Base-by-base conservation (phyloP, 2,888 invertebrate species). In the Mythimna ferrago region DNA sequence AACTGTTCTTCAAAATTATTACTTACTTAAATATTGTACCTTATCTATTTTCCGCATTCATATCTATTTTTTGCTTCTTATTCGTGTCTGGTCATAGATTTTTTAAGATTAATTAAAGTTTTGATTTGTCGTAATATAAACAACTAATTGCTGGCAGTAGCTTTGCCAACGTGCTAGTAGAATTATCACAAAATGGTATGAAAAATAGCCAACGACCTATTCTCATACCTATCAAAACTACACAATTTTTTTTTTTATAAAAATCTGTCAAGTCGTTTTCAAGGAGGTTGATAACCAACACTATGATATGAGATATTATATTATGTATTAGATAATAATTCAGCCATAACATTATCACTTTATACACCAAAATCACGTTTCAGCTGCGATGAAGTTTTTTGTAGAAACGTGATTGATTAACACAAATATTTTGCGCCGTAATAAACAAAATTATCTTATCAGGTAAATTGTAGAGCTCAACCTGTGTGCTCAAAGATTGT, bases 391-490 rank as follows among this genome's bases (percentile, higher is more conserved):
- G 0, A 11, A 19, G 14, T 16, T 53, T 32, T 53, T 72, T 38
- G n/a, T 3, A 16, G 26, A 10, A 51, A 41, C 10, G 9, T 19
- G 6, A 32, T 71, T 16, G 26, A 71, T 38, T 38, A 58, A 6
- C 2, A 38, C 11, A 41, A 19, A 53, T 60, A 6, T 58, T 32
- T 57, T 19, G 9, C 14, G 7, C 19, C 26, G 9, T 38, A 2
- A 57, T 70, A 35, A 70, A 70, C 19, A 7, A 26, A 71, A 57
- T 48, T 57, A 48, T 48, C 48, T 70, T 38, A 48, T 51, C 69
- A 10, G 26, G n/a, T 41, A 5, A 26, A 41, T 66, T 66, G 0
- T 66, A n/a, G 32, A 32, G 41, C n/a, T 51, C 9, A 58, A 19
- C 19, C 58, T 19, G 9, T 58, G 26, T 41, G n/a, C n/a, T 48